Evolutionary conservation across 2,888 invertebrate genomes (phyloP), one percentile per base, ranked within the genome.

Genomic region (Tromatobia lineatoria): DNA sequence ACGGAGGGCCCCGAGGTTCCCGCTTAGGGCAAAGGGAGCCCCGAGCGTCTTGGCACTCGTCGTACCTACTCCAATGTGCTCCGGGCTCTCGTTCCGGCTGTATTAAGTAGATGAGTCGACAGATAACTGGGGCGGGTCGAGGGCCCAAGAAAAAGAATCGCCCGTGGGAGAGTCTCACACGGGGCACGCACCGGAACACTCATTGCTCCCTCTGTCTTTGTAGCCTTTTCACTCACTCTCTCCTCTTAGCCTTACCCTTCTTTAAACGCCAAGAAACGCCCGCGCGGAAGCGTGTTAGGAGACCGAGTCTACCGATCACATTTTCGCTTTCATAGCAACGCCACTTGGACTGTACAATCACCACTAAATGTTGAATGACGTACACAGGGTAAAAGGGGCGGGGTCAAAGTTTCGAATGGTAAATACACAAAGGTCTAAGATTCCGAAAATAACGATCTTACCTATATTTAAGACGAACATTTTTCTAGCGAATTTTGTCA

Each of bases 111-210:
- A 88, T 88, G 87, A 87, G 88, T 85, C 82, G 82, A 75, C 83
- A 69, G 87, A 87, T 87, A 87, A 88, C 74, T 70, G 80, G 74
- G 83, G 70, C 80, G 71, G 67, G 82, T 82, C 67, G 70, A 64
- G 76, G 71, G 79, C 61, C 45, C 13, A 52, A 73, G 66, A 71
- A 75, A 42, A 74, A 87, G 87, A 85, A 88, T 87, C 86, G 87
- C 87, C 88, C 93, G 93, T 93, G 93, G 91, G 93, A 93, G 91
- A 91, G 86, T 93, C 93, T 91, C 93, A 93, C 93, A 93, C 91
- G 90, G 90, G 87, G 90, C 92, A 93, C 87, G 88, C 91, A 93
- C 92, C 92, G 93, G 92, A 93, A 93, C 93, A 89, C 87, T 87
- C 83, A 45, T 80, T 77, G 82, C 86, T 74, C 70, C 64, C 79